Evolutionary conservation across 1,140 invertebrate genomes (phyloP).

Genomic region (Lysiphlebus fabarum): DNA sequence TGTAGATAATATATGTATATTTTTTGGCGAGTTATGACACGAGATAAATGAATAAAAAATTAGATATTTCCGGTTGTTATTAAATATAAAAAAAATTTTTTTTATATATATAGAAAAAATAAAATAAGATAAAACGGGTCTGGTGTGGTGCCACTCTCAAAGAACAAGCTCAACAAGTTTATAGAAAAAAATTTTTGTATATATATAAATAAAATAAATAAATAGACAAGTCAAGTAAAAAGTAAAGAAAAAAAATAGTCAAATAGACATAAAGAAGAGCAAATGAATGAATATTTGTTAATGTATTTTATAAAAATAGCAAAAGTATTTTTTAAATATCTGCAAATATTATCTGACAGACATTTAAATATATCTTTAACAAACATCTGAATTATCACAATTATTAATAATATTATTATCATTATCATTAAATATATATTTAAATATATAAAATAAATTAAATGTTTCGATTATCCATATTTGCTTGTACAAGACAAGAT

Average conservation of each 20-base stretch:
- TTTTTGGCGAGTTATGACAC: neutral
- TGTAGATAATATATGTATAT: slow-evolving; percentile 3
- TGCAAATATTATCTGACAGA: too few species aligned
- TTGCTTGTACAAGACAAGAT: slow-evolving; percentile 6
- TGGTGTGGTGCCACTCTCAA: neutral
- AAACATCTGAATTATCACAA: too few species aligned
- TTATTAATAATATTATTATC: too few species aligned
- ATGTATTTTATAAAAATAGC: too few species aligned
- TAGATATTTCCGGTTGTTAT: slow-evolving; percentile 15
- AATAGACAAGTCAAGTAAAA: too few species aligned
- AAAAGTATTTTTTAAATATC: too few species aligned
- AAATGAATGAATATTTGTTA: too few species aligned
- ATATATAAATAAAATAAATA: too few species aligned
- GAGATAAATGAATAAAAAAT: slow-evolving; percentile 7
- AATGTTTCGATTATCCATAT: slow-evolving; percentile 16
- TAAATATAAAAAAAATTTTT: slow-evolving; percentile 6
- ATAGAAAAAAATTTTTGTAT: too few species aligned
- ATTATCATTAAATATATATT: slow-evolving; percentile 2
- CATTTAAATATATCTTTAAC: neutral
- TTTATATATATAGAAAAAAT: too few species aligned
- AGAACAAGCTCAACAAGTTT: neutral
- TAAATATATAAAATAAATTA: slow-evolving; percentile 13
- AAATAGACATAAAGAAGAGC: too few species aligned
- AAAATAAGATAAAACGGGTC: neutral
- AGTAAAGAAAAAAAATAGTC: too few species aligned